Evolutionary conservation across 92 coral and sea anemone genomes (phyloP).

Genomic region (Scolanthus callimorphus): DNA sequence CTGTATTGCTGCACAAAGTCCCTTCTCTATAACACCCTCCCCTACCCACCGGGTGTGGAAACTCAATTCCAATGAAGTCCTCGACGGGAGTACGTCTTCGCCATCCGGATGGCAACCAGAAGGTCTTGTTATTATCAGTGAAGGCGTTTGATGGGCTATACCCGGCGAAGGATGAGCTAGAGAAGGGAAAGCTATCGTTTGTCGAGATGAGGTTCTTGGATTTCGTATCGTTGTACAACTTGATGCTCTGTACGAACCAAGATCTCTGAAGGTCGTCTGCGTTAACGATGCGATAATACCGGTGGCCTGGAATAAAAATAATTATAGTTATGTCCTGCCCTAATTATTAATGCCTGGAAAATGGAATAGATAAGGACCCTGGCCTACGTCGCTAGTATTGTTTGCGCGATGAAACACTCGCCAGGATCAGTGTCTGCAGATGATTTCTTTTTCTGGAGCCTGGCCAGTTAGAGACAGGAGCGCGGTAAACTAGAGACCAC

Average conservation of each 20-base stretch:
- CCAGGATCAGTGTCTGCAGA: too few species aligned
- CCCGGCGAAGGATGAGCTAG: slow-evolving; percentile 83
- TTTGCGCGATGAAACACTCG: too few species aligned
- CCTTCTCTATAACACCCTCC: too few species aligned
- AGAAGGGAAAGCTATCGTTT: slow-evolving; percentile 37
- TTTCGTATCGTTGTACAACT: slow-evolving; percentile 64
- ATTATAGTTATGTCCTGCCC: too few species aligned
- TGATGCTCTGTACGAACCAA: slow-evolving; percentile 67
- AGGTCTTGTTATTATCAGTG: slow-evolving; percentile 52
- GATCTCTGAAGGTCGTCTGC: slow-evolving; percentile 66
- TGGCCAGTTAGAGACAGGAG: too few species aligned
- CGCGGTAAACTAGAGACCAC: too few species aligned
- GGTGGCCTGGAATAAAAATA: too few species aligned
- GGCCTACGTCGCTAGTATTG: too few species aligned
- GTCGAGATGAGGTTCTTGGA: slow-evolving; percentile 32
- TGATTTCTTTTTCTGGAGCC: too few species aligned
- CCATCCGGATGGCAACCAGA: slow-evolving; percentile 98
- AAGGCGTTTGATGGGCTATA: slow-evolving; percentile 78
- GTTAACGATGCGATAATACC: slow-evolving; percentile 85
- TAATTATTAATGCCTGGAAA: too few species aligned
- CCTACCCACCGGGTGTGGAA: slow-evolving; percentile 68
- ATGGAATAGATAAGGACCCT: too few species aligned
- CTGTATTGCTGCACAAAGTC: too few species aligned
- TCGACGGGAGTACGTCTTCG: slow-evolving; percentile 59
- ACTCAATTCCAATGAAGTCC: slow-evolving; percentile 83